Evolutionary conservation across 2,888 invertebrate genomes (phyloP).

Genomic region (Rotaria magnacalcarata): DNA sequence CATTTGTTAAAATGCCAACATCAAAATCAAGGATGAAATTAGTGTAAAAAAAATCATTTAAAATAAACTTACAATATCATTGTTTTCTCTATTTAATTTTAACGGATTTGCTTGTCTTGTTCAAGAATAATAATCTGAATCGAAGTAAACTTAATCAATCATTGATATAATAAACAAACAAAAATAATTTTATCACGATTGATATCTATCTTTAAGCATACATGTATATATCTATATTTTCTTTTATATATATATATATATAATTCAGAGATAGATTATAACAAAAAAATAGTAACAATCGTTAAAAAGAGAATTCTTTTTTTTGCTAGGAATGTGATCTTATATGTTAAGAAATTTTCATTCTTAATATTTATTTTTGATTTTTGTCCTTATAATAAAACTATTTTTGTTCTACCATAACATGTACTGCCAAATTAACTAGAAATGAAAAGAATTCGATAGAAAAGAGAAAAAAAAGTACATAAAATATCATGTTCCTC

Average conservation of each 20-base stretch:
- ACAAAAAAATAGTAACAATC: neutral
- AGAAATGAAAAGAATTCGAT: neutral
- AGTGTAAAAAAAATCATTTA: neutral
- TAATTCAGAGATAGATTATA: neutral
- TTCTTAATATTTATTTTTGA: no score
- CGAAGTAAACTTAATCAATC: neutral
- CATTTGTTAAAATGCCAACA: neutral
- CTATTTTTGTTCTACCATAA: neutral
- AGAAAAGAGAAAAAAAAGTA: neutral
- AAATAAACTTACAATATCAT: neutral
- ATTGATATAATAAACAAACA: neutral
- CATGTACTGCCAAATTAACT: neutral
- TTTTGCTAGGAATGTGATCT: no score
- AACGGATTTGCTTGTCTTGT: neutral
- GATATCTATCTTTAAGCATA: no score
- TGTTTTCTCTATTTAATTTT: neutral
- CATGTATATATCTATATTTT: no score
- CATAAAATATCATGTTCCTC: no score
- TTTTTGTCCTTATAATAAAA: no score
- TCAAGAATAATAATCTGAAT: neutral
- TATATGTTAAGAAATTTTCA: no score
- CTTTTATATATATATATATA: neutral
- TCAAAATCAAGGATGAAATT: no score
- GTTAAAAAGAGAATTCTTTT: no score
- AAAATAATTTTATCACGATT: neutral